A percentile compares a stretch with the other conserved stretches of the same genome.
Conservation (phyloP, 2,888 invertebrate genomes). For the Oeneis ivallda region DNA sequence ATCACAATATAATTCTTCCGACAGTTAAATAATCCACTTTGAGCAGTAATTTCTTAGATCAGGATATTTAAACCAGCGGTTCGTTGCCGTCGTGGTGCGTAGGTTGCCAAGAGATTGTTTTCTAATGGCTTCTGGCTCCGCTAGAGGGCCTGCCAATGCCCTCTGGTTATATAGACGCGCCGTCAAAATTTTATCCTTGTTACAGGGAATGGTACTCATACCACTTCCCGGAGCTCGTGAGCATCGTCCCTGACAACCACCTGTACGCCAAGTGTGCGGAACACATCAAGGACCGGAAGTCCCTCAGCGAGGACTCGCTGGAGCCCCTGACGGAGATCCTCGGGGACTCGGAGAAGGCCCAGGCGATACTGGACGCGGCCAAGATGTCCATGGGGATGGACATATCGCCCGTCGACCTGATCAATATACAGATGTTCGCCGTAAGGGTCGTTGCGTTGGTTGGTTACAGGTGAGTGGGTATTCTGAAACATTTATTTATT, state of each 20-base stretch:
- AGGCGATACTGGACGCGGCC: constrained; percentile 95
- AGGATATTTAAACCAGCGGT: no score
- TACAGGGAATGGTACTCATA: constrained; percentile 99
- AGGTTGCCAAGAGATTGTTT: no score
- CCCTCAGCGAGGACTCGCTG: constrained; percentile 89
- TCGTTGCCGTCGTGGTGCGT: no score
- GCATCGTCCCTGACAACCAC: constrained; percentile 97
- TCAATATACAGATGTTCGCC: constrained; percentile 97
- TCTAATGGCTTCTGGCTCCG: no score
- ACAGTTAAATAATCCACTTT: no score
- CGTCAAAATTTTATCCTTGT: no score
- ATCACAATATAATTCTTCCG: no score
- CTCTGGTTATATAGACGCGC: no score
- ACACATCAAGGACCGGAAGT: constrained; percentile 93
- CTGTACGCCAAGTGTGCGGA: constrained; percentile 92
- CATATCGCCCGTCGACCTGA: constrained; percentile 95
- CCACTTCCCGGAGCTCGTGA: constrained; percentile 99
- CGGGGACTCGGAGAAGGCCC: constrained; percentile 88
- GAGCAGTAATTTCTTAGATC: no score
- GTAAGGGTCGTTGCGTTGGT: constrained; percentile 92
- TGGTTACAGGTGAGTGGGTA: constrained; percentile 86
- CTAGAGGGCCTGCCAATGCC: no score
- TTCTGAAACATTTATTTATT: not conserved
- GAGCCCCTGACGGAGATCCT: constrained; percentile 93
- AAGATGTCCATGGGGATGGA: constrained; percentile 99